phyloP scores from a whole-genome alignment of 2,888 invertebrate species.

The Xanthia icteritia region DNA sequence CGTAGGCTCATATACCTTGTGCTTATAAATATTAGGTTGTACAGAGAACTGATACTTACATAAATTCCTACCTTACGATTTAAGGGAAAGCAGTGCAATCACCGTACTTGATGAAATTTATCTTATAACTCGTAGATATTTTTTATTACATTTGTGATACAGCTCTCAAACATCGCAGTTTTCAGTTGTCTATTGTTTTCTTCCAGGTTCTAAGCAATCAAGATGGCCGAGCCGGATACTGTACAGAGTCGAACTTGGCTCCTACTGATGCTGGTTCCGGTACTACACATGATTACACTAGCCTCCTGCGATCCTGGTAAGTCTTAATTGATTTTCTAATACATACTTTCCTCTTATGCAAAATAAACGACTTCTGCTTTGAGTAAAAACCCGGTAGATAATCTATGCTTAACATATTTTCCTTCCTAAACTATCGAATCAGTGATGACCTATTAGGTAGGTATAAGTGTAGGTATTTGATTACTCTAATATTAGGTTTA shows the following conservation, averaged over 20 bases:
- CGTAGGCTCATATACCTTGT: background rate
- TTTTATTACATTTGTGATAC: background rate
- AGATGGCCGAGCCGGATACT: slow-evolving; percentile 67
- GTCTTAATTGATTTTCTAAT: slow-evolving; percentile 1
- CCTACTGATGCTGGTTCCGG: slow-evolving; percentile 58
- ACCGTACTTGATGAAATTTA: background rate
- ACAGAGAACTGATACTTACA: background rate
- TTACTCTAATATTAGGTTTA: background rate
- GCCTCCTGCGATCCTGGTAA: slow-evolving; percentile 76
- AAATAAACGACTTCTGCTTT: background rate
- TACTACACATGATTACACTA: slow-evolving; percentile 64
- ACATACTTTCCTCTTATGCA: background rate
- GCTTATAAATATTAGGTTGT: background rate
- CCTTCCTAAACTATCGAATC: background rate
- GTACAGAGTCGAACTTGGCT: slow-evolving; percentile 54
- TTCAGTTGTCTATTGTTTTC: slow-evolving; percentile 41
- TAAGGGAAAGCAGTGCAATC: too few relatives aligned
- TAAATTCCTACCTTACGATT: background rate
- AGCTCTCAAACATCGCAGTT: too few relatives aligned
- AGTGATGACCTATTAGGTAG: background rate
- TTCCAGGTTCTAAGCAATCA: slow-evolving; percentile 71
- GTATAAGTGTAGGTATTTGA: background rate
- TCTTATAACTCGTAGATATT: background rate
- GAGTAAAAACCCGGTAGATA: background rate
- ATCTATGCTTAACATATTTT: background rate